Base-by-base conservation (phyloP, 1,140 invertebrate genomes). In the Drosophila insularis region DNA sequence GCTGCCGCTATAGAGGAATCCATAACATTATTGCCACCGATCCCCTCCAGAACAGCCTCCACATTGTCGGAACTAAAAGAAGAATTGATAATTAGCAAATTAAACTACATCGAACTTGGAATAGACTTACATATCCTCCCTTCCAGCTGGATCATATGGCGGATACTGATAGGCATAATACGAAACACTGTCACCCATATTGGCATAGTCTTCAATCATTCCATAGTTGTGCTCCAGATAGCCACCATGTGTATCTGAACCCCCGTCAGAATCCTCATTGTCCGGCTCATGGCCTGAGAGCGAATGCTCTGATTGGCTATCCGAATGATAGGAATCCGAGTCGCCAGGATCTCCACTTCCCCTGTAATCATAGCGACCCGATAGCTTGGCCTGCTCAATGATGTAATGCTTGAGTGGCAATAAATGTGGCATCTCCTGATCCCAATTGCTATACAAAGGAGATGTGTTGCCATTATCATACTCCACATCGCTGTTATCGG, bases 401-500 rank as follows among this genome's bases (percentile, higher is more conserved):
- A 98, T 96, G 86, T 97, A 98, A 91, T 97, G 96, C 89, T 97
- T 97, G 61, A 98, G 92, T 3, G 97, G 96, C 79, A 97, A 91
- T 55, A 97, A 92, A 91, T 97, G 96, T 55, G 95, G 94, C 92
- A 94, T 93, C 78, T 94, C 94, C 77, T 94, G 93, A 85, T 95
- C 95, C 93, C 95, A 95, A 91, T 96, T 96, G 63, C 94, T 95
- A 82, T 96, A 96, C 32, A 96, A 87, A 0, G 95, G 95, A 13
- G 94, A 94, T 10, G 92, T 93, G 43, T 94, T 94, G 1, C 93
- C 93, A 37, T 94, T 94, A n/a, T 94, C 93, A 3, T 93, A 93
- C 59, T 93, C 93, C 21, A 90, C 89, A 78, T 92, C 91, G 56
- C 91, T 92, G 63, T 81, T 78, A 63, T 89, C 82, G 19, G 82